Percentiles rank a stretch among this genome's conserved stretches.
Conservation (phyloP, 1,140 invertebrate genomes). For the Arctopsyche grandis region DNA sequence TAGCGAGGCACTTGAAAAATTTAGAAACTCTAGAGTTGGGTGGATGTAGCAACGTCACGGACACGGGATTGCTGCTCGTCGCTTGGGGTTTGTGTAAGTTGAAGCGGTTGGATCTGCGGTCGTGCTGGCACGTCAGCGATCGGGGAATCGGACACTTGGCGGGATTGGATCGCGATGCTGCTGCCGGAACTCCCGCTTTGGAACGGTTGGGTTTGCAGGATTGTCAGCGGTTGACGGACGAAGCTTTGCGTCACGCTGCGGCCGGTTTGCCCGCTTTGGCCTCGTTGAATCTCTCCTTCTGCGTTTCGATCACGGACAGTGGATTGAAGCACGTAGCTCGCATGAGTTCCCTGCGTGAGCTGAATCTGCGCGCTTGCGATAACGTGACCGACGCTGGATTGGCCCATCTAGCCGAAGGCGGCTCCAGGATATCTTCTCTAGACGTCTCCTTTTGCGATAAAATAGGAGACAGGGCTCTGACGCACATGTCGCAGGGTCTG, state of each 20-base stretch:
- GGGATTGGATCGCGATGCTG: slow-evolving; percentile 74
- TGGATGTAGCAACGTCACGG: slow-evolving; percentile 91
- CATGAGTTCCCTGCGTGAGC: slow-evolving; percentile 82
- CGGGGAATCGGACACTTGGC: slow-evolving; percentile 88
- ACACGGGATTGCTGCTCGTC: slow-evolving; percentile 84
- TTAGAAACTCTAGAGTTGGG: slow-evolving; percentile 88
- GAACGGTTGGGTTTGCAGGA: slow-evolving; percentile 92
- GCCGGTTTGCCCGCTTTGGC: slow-evolving; percentile 78
- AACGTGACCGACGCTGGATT: slow-evolving; percentile 93
- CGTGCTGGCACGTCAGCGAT: slow-evolving; percentile 92
- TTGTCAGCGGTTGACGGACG: slow-evolving; percentile 92
- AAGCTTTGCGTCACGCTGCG: slow-evolving; percentile 85
- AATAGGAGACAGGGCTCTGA: slow-evolving; percentile 88
- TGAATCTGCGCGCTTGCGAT: slow-evolving; percentile 94
- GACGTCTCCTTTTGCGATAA: slow-evolving; percentile 97
- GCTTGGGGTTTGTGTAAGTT: slow-evolving; percentile 88
- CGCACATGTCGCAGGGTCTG: slow-evolving; percentile 88
- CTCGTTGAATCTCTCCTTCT: slow-evolving; percentile 93
- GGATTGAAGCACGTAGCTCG: slow-evolving; percentile 89
- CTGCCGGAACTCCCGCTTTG: slow-evolving; percentile 76
- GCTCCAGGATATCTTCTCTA: slow-evolving; percentile 79
- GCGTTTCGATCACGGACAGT: slow-evolving; percentile 90
- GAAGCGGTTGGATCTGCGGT: slow-evolving; percentile 85
- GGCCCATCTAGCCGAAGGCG: slow-evolving; percentile 89
- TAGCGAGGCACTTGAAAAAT: slow-evolving; percentile 87